Evolutionary conservation across 1,140 invertebrate species (phyloP), one percentile per base, ranked within the genome.

Genomic region (Psilanteris sp.): DNA sequence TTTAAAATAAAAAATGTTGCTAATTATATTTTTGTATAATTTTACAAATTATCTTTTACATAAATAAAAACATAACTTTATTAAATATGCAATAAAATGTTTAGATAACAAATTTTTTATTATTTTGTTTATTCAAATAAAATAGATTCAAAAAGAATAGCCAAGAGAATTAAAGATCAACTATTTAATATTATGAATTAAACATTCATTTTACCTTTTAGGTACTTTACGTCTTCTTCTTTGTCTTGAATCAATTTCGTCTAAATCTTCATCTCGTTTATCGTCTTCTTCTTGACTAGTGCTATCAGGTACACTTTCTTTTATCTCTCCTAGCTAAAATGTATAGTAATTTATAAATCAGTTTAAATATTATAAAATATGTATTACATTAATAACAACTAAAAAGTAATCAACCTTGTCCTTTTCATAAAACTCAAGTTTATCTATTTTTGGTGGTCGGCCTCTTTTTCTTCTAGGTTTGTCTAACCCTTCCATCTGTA

Each of bases 381-480:
- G n/a, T n/a, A n/a, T n/a, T n/a, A n/a, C n/a, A n/a, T n/a, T n/a
- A n/a, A n/a, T n/a, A n/a, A n/a, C n/a, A n/a, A n/a, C n/a, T 20
- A 3, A 20, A 3, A 20, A 2, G 5, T 20, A 3, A 39, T 20
- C 1, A 24, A 44, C 46, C 26, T 66, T 64, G 26, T 7, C 64
- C 61, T 68, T 57, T 22, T 73, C 68, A 36, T 13, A 29, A 27
- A 13, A 34, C 10, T 72, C 71, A 22, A 16, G 4, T 44, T 71
- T 75, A 7, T 79, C 66, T 37, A 52, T 15, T 87, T 93, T 94
- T 1, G 91, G 91, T 2, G 93, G 93, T 46, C 93, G 85, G 3
- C 93, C 93, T 41, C 92, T 84, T 85, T 93, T 94, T 55, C 91
- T 85, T 81, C 90, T 91, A 2, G 92, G 92, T 75, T 90, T 92